Conservation (phyloP, 2,797 vertebrate genomes). For the Urophycis tenuis region DNA sequence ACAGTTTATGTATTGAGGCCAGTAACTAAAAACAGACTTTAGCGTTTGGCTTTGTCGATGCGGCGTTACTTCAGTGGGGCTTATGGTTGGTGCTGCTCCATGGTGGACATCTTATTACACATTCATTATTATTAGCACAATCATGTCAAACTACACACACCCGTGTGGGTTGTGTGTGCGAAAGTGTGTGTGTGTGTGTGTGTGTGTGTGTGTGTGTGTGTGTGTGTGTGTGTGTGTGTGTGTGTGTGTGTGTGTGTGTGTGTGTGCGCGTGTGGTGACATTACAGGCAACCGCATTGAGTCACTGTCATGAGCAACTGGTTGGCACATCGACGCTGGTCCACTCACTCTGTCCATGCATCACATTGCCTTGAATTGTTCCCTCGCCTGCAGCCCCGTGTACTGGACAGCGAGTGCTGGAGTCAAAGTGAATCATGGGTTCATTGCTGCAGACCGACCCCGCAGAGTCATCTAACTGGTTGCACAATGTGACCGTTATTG, state of each 20-base stretch:
- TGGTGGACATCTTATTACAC: background rate
- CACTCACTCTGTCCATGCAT: background rate
- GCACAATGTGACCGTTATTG: background rate
- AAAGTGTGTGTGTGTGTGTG: background rate
- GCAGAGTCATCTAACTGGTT: background rate
- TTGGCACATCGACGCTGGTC: slow-evolving; percentile 2
- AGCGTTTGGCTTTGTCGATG: background rate
- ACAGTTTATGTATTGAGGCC: background rate
- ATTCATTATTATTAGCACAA: background rate
- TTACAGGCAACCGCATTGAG: background rate
- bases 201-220: background rate
- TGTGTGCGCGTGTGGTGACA: background rate
- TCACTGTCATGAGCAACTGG: background rate
- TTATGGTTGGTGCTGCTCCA: background rate
- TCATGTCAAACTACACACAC: background rate
- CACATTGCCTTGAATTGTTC: background rate
- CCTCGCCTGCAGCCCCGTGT: background rate
- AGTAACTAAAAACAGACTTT: slow-evolving; percentile 1
- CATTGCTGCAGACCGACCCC: background rate
- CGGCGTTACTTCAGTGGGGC: background rate
- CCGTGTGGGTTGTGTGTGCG: background rate
- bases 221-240: background rate
- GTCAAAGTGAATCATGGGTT: background rate
- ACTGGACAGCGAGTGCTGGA: background rate
- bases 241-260: slow-evolving; percentile 1